Evolutionary conservation across 2,888 invertebrate genomes (phyloP).

Genomic region (Stegana nigrithorax): DNA sequence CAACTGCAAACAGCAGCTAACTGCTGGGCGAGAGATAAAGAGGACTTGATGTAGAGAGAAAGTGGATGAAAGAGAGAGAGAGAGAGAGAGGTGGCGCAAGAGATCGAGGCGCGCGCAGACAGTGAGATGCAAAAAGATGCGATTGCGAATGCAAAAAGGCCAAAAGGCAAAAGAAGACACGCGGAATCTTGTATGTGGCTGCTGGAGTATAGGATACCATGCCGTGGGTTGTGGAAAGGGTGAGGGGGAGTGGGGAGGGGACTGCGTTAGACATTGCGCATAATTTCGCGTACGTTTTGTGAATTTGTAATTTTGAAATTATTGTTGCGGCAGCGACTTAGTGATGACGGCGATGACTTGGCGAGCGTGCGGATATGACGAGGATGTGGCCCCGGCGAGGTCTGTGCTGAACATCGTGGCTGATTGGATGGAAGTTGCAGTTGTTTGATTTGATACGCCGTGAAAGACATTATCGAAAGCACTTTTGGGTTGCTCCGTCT

Average conservation of each 20-base stretch:
- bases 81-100: neutral
- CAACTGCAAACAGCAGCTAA: no score
- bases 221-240: neutral
- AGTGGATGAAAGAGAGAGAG: neutral
- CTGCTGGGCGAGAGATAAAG: no score
- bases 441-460: conserved; percentile 51
- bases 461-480: conserved; percentile 37
- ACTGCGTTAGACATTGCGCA: conserved; percentile 49
- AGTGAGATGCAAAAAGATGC: conserved; percentile 5
- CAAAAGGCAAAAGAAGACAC: neutral
- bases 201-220: no score
- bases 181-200: no score
- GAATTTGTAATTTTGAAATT: conserved; percentile 62
- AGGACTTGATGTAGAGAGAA: no score
- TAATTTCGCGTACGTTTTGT: conserved; percentile 64
- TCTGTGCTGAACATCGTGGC: conserved; percentile 42
- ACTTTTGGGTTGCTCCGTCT: neutral
- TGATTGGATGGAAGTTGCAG: conserved; percentile 53
- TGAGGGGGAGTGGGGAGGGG: neutral
- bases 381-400: conserved; percentile 26
- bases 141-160: conserved; percentile 14
- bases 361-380: no score
- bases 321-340: conserved; percentile 43
- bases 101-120: conserved; percentile 6
- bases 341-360: neutral